Evolutionary conservation across 2,888 invertebrate species (phyloP), one percentile per base, ranked within the genome.

Genomic region (Sclerodermus sp.): DNA sequence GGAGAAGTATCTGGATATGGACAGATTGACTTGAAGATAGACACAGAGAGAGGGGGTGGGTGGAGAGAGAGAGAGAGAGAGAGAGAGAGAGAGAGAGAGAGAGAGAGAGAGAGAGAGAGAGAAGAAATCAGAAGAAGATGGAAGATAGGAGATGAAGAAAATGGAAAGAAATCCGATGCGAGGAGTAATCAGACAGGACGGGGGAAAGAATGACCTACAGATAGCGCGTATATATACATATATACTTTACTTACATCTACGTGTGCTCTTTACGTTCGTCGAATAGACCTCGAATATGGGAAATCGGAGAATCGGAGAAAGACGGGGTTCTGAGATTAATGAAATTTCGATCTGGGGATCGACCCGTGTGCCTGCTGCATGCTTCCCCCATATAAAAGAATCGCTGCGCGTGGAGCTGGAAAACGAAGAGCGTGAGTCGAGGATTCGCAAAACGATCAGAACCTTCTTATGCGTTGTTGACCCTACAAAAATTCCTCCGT

Each of bases 301-400:
- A 32, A 37, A 23, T 16, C 29, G 18, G 42, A 42, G 40, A 34
- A 39, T 30, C 45, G 13, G 40, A 13, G 42, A 48, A 17, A 23
- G 23, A 23, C 23, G 23, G 51, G 45, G 49, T 34, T 32, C 54
- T 39, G 45, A 64, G 62, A 65, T 66, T 65, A 58, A 64, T 62
- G 61, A 62, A 62, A 55, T 58, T 55, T 55, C 62, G 52, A 62
- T 59, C 56, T 47, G 32, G 43, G 45, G 38, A 42, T 6, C n/a
- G n/a, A n/a, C n/a, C n/a, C n/a, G n/a, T n/a, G n/a, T 2, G 13
- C 17, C 31, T 5, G 17, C 4, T 40, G 16, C 10, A n/a, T n/a
- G n/a, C n/a, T n/a, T n/a, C n/a, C n/a, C n/a, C n/a, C n/a, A 23
- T 8, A 23, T 8, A 23, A 23, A 23, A 8, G 8, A 23, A 8